These are phyloP conservation scores for Epinephelus coioides DNA, from an alignment of 2,797 vertebrate species.

Conservation along the genomic window DNA sequence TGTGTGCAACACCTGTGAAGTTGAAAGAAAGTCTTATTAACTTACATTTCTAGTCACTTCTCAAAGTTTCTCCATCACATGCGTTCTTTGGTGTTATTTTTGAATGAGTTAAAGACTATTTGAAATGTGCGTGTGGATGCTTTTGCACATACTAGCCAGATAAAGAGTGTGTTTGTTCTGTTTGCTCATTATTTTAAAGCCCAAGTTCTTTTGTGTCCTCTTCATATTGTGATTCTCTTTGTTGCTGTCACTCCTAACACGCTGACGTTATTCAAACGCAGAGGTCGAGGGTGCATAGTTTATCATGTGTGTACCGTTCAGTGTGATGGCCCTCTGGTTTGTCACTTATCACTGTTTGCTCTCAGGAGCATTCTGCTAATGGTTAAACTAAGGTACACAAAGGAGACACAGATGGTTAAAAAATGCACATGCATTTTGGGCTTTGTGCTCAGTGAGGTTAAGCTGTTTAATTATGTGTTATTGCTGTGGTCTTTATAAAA, in stretches of 20 bases:
- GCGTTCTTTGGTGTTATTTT: neutral
- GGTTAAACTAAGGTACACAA: slow-evolving; percentile 67
- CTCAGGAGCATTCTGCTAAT: slow-evolving; percentile 57
- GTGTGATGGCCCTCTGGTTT: slow-evolving; percentile 32
- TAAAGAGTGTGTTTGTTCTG: neutral
- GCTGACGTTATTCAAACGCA: neutral
- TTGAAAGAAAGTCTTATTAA: neutral
- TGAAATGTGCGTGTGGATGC: neutral
- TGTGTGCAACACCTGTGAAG: neutral
- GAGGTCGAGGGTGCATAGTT: too few species aligned
- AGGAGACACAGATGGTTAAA: neutral
- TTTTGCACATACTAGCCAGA: neutral
- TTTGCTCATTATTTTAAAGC: neutral
- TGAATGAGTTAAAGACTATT: neutral
- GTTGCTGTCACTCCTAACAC: neutral
- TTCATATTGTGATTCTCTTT: neutral
- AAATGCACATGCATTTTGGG: neutral
- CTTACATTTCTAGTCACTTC: neutral
- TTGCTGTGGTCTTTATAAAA: neutral
- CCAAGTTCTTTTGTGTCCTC: neutral
- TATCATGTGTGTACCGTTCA: neutral
- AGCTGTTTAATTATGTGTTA: neutral
- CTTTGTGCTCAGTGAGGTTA: neutral
- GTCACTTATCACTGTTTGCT: slow-evolving; percentile 49
- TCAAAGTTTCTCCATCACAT: neutral